These are phyloP conservation scores for Tyria jacobaeae DNA, from an alignment of 2,888 invertebrate genomes.

Conservation along the genomic window DNA sequence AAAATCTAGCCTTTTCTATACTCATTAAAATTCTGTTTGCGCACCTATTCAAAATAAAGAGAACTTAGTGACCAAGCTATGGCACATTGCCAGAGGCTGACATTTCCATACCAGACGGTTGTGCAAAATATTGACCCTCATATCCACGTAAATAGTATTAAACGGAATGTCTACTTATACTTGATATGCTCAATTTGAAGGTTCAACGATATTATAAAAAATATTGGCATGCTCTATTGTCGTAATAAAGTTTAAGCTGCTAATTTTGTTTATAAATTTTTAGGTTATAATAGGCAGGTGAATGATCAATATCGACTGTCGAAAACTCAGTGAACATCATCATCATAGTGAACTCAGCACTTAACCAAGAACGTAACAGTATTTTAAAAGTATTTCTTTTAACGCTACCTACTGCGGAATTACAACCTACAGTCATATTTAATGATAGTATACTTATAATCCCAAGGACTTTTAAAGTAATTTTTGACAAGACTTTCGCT, in stretches of 20 bases:
- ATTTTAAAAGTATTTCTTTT: no score
- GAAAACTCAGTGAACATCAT: background rate
- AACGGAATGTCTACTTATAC: slow-evolving; percentile 42
- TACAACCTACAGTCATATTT: no score
- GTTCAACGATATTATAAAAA: slow-evolving; percentile 60
- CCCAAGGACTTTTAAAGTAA: no score
- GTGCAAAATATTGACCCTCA: slow-evolving; percentile 46
- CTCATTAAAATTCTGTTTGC: slow-evolving; percentile 77
- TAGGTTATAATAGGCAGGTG: background rate
- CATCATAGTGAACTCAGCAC: no score
- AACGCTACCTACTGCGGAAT: no score
- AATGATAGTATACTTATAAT: no score
- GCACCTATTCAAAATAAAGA: slow-evolving; percentile 74
- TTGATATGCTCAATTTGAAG: slow-evolving; percentile 41
- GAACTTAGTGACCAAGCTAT: slow-evolving; percentile 60
- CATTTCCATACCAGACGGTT: slow-evolving; percentile 61
- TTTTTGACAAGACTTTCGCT: no score
- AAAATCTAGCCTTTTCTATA: slow-evolving; percentile 33
- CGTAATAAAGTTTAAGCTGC: slow-evolving; percentile 22
- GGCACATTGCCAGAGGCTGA: slow-evolving; percentile 76
- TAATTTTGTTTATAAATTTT: background rate
- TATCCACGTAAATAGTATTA: slow-evolving; percentile 22
- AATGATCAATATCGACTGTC: background rate
- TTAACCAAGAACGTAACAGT: background rate
- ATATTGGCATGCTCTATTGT: slow-evolving; percentile 42